Percentiles rank a stretch among this genome's conserved stretches.
phyloP scores from a whole-genome alignment of 1,140 invertebrate species.

The Drosophila lini region DNA sequence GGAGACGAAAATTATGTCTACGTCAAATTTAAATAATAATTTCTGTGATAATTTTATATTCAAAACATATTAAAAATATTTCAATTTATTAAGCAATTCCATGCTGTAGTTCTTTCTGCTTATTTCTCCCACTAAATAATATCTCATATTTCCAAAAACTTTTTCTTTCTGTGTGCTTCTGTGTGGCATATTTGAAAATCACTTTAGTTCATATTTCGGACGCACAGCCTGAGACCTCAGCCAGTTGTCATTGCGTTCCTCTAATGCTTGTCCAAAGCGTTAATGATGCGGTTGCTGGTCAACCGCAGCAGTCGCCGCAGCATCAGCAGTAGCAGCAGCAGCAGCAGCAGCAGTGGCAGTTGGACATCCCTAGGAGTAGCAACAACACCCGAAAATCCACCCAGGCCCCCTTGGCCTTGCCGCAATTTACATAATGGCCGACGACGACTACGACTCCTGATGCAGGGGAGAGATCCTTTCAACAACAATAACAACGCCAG shows the following conservation, averaged over 20 bases:
- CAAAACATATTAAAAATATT: not conserved
- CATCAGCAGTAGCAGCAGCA: constrained; percentile 27
- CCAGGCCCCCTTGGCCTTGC: constrained; percentile 51
- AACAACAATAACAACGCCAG: constrained; percentile 34
- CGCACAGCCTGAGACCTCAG: constrained; percentile 67
- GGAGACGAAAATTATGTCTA: not conserved
- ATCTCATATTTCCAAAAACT: too few species aligned
- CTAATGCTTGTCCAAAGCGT: constrained; percentile 69
- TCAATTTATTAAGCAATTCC: not conserved
- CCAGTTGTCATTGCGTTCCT: constrained; percentile 72
- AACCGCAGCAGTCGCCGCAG: constrained; percentile 47
- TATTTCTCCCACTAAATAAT: not conserved
- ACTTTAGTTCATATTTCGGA: constrained; percentile 72
- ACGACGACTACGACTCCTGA: constrained; percentile 28
- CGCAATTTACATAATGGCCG: constrained; percentile 61
- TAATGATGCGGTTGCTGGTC: constrained; percentile 75
- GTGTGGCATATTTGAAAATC: constrained; percentile 77
- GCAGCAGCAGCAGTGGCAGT: constrained; percentile 1
- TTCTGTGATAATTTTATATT: not conserved
- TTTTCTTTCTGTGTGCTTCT: constrained; percentile 5
- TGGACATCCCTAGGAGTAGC: constrained; percentile 6
- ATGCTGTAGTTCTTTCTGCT: not conserved
- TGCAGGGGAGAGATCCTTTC: constrained; percentile 46
- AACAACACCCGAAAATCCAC: constrained; percentile 1
- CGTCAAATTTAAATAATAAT: not conserved